Conservation (phyloP, 2,113 vertebrate genomes). For the Ceyx margarethae region DNA sequence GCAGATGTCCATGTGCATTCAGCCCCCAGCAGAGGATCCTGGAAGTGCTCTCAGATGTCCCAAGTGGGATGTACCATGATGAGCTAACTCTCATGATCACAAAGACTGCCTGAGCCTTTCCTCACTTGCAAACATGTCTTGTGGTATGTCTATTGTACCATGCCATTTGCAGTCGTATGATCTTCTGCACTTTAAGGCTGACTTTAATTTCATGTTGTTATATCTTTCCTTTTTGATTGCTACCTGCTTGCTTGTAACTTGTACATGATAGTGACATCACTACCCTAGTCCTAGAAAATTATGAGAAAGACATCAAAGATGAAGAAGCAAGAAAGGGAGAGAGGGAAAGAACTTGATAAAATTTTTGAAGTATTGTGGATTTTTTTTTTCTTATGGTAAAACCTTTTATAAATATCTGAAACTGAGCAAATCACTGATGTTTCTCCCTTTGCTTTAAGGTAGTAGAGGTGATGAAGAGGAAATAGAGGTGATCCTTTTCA, state of each 20-base stretch:
- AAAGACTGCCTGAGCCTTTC: background rate
- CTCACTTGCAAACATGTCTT: background rate
- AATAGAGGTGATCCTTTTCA: background rate
- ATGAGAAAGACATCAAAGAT: background rate
- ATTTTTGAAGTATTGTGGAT: background rate
- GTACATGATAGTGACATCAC: background rate
- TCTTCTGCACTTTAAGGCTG: background rate
- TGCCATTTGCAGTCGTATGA: background rate
- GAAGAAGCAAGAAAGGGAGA: background rate
- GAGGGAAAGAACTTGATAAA: background rate
- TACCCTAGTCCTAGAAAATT: background rate
- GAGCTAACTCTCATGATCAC: background rate
- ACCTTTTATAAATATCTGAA: background rate
- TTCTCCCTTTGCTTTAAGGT: background rate
- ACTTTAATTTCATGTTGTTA: background rate
- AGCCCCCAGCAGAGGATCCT: background rate
- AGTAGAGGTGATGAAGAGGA: background rate
- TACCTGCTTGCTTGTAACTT: background rate
- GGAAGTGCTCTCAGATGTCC: background rate
- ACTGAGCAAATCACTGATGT: background rate
- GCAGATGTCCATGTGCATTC: background rate
- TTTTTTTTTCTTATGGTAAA: background rate
- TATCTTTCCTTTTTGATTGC: background rate
- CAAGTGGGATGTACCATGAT: accelerated
- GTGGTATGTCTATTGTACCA: background rate